Base-by-base conservation (phyloP, 1,140 invertebrate species). In the Psilanteris sp. region DNA sequence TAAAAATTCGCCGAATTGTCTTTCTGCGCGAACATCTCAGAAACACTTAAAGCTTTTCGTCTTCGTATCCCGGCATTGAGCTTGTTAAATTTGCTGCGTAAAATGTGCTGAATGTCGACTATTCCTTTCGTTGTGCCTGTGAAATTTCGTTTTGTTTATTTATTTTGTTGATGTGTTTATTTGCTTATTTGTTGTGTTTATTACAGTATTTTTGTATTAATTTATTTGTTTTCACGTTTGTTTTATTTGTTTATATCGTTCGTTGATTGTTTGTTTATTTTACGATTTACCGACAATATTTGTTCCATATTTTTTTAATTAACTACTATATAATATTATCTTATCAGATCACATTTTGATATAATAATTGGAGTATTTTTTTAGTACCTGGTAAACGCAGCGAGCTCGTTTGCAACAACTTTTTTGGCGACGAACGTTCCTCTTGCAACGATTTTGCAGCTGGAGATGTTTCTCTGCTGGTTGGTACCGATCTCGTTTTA, bases 21-120 rank as follows among this genome's bases (percentile, higher is more conserved):
- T 29, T 85, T 85, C 7, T 67, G 46, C 0, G 92, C 87, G 22
- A 92, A 90, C 6, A 92, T 91, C 59, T 93, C 92, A 46, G 92
- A 91, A 3, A 92, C 92, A 31, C 91, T 92, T 8, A 93, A 74
- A 0, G 92, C 91, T 74, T 93, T 89, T 48, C 92, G 85, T 62
- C 89, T 91, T 39, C 92, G 82, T 36, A 93, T 84, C 1, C 92
- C 92, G 3, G 91, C 92, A 41, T 93, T 92, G 50, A 93, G 89
- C 66, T 92, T 91, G 26, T 90, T 92, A 39, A 94, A 87, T 74
- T 89, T 89, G 15, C 90, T 91, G n/a, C 92, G 87, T 1, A 93
- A 84, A 3, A 93, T 89, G 46, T 92, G 91, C 41, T 91, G 92
- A 22, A 90, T 89, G 64, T 90, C 91, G 18, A 80, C 88, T 6